These are phyloP conservation scores for Enteromius unitaeniatus DNA, from an alignment of 2,797 vertebrate genomes.

Conservation along the genomic window DNA sequence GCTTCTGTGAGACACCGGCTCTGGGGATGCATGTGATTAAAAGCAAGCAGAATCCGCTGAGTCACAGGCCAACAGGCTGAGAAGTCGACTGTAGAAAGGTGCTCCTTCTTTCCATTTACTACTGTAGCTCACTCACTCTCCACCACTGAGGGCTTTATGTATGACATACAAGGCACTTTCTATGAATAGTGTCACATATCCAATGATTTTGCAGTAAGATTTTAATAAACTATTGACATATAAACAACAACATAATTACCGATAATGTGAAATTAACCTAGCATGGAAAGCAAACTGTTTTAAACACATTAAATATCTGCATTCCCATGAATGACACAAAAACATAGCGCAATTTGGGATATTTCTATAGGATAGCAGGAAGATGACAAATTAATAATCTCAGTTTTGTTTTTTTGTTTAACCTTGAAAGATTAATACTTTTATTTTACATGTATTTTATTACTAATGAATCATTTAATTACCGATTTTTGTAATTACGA, in stretches of 20 bases:
- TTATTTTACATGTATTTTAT: background rate
- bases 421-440: background rate
- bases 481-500: background rate
- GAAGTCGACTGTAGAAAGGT: constrained; percentile 37
- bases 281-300: background rate
- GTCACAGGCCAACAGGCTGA: constrained; percentile 45
- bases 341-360: background rate
- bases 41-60: constrained; percentile 41
- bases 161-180: background rate
- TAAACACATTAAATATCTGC: background rate
- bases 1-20: constrained; percentile 41
- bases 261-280: background rate
- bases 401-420: background rate
- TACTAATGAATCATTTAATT: background rate
- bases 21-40: constrained; percentile 54
- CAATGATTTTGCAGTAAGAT: background rate
- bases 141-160: background rate
- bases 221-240: background rate
- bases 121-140: background rate
- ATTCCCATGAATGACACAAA: background rate
- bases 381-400: background rate
- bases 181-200: background rate
- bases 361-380: background rate
- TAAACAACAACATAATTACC: background rate
- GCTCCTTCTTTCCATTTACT: constrained; percentile 16